Evolutionary conservation across 2,113 vertebrate genomes (phyloP).

Genomic region (Piprites chloris): DNA sequence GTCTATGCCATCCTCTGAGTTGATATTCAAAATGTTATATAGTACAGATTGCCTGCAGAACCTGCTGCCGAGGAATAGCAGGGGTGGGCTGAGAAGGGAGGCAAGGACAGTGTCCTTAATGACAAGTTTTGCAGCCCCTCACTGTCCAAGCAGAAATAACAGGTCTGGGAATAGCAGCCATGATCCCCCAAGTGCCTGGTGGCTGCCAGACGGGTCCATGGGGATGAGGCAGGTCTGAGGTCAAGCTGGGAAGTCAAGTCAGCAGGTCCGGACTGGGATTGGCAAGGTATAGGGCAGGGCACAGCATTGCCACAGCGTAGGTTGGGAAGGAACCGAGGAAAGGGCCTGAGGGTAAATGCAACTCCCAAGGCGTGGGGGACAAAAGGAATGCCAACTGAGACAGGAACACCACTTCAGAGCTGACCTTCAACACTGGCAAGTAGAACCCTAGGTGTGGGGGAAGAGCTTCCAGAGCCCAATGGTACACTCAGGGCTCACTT

Average conservation of each 20-base stretch:
- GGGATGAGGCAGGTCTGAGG: not conserved
- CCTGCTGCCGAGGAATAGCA: not conserved
- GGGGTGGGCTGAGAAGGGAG: not conserved
- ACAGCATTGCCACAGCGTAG: rapidly evolving
- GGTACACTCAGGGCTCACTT: not conserved
- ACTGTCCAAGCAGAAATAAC: not conserved
- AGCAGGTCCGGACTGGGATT: not conserved
- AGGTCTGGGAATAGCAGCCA: not conserved
- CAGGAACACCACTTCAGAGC: not conserved
- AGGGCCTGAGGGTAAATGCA: not conserved
- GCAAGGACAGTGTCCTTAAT: not conserved
- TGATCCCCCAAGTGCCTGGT: not conserved
- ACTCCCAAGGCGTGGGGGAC: not conserved
- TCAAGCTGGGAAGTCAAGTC: not conserved
- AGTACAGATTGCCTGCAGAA: not conserved
- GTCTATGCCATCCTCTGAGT: not conserved
- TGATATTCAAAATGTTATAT: not conserved
- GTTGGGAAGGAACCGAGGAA: not conserved
- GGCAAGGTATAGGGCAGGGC: not conserved
- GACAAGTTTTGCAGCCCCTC: not conserved
- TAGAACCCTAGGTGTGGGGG: rapidly evolving
- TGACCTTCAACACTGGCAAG: not conserved
- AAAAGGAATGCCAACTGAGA: not conserved
- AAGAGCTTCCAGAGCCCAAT: not conserved
- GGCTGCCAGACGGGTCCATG: not conserved